Evolutionary conservation across 92 coral and sea anemone species (phyloP), one percentile per base, ranked within the genome.

Genomic region (Epizoanthus scotinus): DNA sequence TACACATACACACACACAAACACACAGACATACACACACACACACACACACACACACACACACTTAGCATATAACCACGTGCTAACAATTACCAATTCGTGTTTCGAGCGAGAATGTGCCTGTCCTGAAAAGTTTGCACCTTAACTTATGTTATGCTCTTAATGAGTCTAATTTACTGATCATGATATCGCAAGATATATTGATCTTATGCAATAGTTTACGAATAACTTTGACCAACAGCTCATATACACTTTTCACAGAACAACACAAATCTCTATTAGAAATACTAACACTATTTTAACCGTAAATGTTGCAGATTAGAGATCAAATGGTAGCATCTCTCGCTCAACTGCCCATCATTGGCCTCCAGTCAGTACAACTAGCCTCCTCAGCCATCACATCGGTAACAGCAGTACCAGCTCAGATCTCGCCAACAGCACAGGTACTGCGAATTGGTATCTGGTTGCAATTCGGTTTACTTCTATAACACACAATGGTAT

Each of bases 371-470:
- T 86, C 88, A 0, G 83, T 79, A 13, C 60, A 87, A 63, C 83
- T 84, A 50, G 67, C 71, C 5, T 82, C 91, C 29, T 86, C 85
- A 69, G 53, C 94, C 17, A 77, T 90, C 4, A 79, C 78, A 67
- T 60, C 78, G 3, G 82, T 84, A 49, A 83, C 97, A 24, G 70
- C 27, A 10, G 82, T 85, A 28, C 71, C 88, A 0, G 60, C 73
- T 44, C 88, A 92, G 84, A 74, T 84, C 24, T 67, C 86, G 17
- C 54, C 77, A 21, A 62, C 38, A 8, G 80, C 97, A 25, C 97
- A 92, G 97, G 97, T 92, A 78, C n/a, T 20, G 52, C n/a, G 14
- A 8, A 44, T 8, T 44, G 52, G 14, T 44, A 44, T 44, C 40
- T 3, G 50, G 12, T 8, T 44, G 52, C 52, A 44, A 1, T 12